Evolutionary conservation across 2,113 vertebrate species (phyloP).

Genomic region (Gymnarchus niloticus): DNA sequence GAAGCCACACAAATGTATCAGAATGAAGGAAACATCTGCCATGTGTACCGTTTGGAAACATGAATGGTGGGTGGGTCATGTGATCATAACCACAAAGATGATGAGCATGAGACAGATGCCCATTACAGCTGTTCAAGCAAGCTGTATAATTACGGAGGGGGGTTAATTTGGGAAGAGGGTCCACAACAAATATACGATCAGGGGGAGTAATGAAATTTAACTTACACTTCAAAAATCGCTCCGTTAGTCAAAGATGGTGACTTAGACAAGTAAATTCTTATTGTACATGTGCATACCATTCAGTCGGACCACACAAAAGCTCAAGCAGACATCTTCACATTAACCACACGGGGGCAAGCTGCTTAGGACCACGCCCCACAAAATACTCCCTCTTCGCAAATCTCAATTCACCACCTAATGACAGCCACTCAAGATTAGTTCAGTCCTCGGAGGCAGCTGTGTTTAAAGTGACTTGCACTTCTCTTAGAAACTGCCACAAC

Average conservation of each 20-base stretch:
- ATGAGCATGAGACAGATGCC: not conserved
- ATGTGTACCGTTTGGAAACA: not conserved
- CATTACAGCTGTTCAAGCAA: not conserved
- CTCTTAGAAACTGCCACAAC: constrained; percentile 14
- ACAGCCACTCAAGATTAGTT: constrained; percentile 50
- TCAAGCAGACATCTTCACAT: constrained; percentile 49
- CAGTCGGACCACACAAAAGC: not conserved
- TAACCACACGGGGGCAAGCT: constrained; percentile 49
- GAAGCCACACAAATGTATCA: not conserved
- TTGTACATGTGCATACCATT: not conserved
- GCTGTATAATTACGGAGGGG: not conserved
- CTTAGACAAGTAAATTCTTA: too few species aligned
- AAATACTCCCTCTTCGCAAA: constrained; percentile 43
- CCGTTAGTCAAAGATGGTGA: too few species aligned
- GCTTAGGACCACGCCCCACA: constrained; percentile 40
- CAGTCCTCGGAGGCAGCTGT: constrained; percentile 42
- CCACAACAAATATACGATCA: not conserved
- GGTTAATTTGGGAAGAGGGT: not conserved
- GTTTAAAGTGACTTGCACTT: constrained; percentile 38
- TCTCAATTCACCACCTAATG: constrained; percentile 56
- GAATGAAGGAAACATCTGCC: not conserved
- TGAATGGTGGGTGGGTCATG: not conserved
- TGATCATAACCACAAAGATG: not conserved
- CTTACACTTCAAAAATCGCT: constrained; percentile 34
- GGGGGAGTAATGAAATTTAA: not conserved